These are phyloP conservation scores for Apocrypta bakeri DNA, from an alignment of 1,140 invertebrate species.

Conservation along the genomic window DNA sequence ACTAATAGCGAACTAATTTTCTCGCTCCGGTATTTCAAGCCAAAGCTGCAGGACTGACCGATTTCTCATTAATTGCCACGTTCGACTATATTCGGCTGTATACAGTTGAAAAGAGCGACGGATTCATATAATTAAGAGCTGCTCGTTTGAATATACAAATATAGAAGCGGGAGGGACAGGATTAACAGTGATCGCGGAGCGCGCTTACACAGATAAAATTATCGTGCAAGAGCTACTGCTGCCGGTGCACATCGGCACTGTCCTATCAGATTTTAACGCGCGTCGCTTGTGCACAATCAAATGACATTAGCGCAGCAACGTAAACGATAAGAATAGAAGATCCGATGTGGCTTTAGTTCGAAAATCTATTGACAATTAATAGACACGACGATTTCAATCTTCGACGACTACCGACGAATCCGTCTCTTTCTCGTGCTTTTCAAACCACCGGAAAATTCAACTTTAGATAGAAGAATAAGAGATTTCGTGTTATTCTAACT, in stretches of 20 bases:
- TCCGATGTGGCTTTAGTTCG: neutral
- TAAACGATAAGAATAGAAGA: neutral
- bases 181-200: neutral
- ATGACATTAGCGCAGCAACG: neutral
- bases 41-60: neutral
- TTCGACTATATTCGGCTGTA: no score
- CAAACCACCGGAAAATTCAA: neutral
- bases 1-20: neutral
- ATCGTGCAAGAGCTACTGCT: neutral
- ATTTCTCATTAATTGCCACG: neutral
- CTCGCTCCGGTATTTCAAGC: constrained; percentile 30
- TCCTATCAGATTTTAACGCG: neutral
- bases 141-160: neutral
- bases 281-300: no score
- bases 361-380: neutral
- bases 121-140: neutral
- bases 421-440: no score
- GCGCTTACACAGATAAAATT: neutral
- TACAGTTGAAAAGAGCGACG: neutral
- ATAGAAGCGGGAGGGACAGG: neutral
- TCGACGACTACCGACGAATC: neutral
- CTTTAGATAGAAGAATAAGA: neutral
- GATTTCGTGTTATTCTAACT: neutral
- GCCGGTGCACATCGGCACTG: neutral
- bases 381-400: neutral